Evolutionary conservation across 2,888 invertebrate genomes (phyloP).

Genomic region (Tipula confusa): DNA sequence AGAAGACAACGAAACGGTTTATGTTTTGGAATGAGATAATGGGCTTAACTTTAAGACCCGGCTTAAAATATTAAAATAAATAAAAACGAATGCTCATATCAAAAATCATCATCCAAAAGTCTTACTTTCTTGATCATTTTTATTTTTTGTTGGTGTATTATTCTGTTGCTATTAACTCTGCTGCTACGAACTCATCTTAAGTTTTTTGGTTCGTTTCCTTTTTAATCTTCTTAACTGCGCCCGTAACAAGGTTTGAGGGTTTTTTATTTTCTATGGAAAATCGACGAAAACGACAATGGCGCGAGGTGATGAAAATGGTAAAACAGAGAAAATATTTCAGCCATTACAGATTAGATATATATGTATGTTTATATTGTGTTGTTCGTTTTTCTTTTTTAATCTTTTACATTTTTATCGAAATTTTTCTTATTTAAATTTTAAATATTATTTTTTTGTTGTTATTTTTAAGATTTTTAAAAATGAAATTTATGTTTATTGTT

Average conservation of each 20-base stretch:
- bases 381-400: not conserved
- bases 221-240: not conserved
- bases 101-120: not conserved
- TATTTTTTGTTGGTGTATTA: not conserved
- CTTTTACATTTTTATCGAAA: not conserved
- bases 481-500: not conserved
- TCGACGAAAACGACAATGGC: not conserved
- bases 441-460: not conserved
- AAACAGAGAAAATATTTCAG: not conserved
- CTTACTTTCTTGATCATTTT: not conserved
- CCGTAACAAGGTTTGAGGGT: not conserved
- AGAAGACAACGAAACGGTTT: not conserved
- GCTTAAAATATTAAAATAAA: constrained; percentile 3
- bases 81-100: not conserved
- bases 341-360: not conserved
- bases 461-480: not conserved
- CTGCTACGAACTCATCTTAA: not conserved
- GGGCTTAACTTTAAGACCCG: not conserved
- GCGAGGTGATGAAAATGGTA: not conserved
- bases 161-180: not conserved
- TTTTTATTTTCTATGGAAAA: not conserved
- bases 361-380: no score
- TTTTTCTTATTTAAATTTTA: not conserved
- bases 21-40: not conserved
- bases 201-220: not conserved